Evolutionary conservation across 2,797 vertebrate species (phyloP).

Genomic region (Taenioides sp.): DNA sequence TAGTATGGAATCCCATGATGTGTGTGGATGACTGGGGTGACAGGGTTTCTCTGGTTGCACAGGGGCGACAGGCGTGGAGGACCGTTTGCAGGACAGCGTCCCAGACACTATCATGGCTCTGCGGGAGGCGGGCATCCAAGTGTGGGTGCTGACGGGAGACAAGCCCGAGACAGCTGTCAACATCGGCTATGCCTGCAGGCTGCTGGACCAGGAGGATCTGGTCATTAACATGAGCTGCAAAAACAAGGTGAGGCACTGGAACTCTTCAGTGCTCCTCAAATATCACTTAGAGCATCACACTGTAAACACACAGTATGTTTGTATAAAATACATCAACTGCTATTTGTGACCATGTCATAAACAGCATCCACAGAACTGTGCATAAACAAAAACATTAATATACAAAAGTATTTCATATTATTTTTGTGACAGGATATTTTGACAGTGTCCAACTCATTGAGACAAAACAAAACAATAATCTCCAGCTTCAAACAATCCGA

Average conservation of each 20-base stretch:
- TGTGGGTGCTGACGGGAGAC: slow-evolving; percentile 96
- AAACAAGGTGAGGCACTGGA: slow-evolving; percentile 79
- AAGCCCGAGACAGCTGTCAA: slow-evolving; percentile 96
- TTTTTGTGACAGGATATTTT: slow-evolving; percentile 2
- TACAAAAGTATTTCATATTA: neutral
- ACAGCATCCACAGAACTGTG: no score
- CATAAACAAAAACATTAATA: neutral
- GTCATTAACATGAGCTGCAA: slow-evolving; percentile 91
- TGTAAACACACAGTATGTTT: neutral
- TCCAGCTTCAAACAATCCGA: slow-evolving; percentile 35
- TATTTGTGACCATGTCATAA: neutral
- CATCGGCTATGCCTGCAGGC: slow-evolving; percentile 91
- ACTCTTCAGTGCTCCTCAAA: slow-evolving; percentile 11
- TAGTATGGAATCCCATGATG: neutral
- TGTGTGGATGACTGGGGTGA: neutral
- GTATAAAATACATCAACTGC: no score
- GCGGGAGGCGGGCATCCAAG: slow-evolving; percentile 87
- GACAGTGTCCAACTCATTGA: neutral
- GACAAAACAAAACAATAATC: slow-evolving; percentile 31
- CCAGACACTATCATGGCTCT: slow-evolving; percentile 88
- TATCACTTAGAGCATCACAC: neutral
- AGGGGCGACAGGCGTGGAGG: slow-evolving; percentile 96
- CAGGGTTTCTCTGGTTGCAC: slow-evolving; percentile 29
- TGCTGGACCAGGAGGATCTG: slow-evolving; percentile 86
- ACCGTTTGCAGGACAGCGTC: slow-evolving; percentile 91